Evolutionary conservation across 2,888 invertebrate genomes (phyloP), one percentile per base, ranked within the genome.

Genomic region (Eupithecia insigniata): DNA sequence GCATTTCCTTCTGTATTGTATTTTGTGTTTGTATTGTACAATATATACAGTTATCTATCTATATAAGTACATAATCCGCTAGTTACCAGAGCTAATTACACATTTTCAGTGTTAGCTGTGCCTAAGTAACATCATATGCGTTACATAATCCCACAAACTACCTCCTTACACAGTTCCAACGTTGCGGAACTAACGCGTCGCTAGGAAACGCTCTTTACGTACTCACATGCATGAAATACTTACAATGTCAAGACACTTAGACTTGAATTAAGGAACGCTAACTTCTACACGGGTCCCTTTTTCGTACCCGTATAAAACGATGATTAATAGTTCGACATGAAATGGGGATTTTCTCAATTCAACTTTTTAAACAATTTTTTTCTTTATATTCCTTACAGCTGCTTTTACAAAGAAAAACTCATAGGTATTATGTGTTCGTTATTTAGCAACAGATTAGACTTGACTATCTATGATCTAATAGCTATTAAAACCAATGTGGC

Each of bases 171-270:
- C 34, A 34, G 36, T 26, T 62, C 39, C 58, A 72, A 34, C 64
- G 60, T 62, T 67, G 67, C 58, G 71, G 62, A 71, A 72, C 71
- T 65, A 68, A 72, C 46, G 55, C 22, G 55, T 26, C 30, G 28
- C 22, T 30, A 51, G 58, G 67, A 67, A 64, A n/a, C 51, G 28
- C 18, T 32, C 64, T 64, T 67, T 71, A 58, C 26, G 51, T 71
- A 71, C 66, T 66, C 67, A 66, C 36, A 51, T 55, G 55, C 39
- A 66, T 67, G 34, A 67, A 55, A 51, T 62, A 70, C 66, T 60
- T 51, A 55, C 51, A 51, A 51, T 22, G 51, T 51, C n/a, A 22
- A 51, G 51, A 51, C 51, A 22, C 51, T n/a, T 2, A 22, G 18
- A 51, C n/a, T 46, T 46, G 46, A 46, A n/a, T n/a, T 46, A 6